Evolutionary conservation across 2,797 vertebrate species (phyloP), one percentile per base, ranked within the genome.

Genomic region (Limosa lapponica): DNA sequence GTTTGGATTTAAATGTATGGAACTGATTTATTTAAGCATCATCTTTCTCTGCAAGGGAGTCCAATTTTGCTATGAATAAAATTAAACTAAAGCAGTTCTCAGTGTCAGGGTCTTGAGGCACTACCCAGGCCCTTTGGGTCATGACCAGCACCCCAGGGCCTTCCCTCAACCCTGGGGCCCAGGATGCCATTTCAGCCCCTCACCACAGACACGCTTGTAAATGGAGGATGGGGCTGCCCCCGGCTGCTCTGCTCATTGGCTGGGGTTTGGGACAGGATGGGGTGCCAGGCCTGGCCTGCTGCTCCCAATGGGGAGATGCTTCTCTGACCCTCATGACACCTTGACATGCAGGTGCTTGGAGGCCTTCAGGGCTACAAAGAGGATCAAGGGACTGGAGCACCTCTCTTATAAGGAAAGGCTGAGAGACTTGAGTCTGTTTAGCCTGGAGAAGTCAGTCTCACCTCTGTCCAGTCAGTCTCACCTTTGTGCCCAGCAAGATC

Each of bases 291-390:
- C 14, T 57, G 48, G 13, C 25, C n/a, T 64, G 7, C 16, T 75
- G 20, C 5, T 8, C 4, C 8, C 22, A 19, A 8, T 24, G 20
- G 13, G 14, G 12, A 37, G 3, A 30, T 4, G 11, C 15, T 5
- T 3, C 0, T 34, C 37, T 3, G 1, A 7, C 9, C 27, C 23
- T 43, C 1, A 1, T 19, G 14, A 37, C 20, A 43, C 12, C 4
- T 7, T 69, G 41, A 61, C 12, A 6, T 24, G 16, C 10, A 41
- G 18, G 10, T 66, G 13, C 22, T 59, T 71, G 46, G 52, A 39
- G 18, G 55, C 27, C 27, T 72, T 59, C 34, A 59, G 24, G 34
- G 57, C 16, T 36, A 59, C 34, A 37, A 59, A 27, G 57, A 27
- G 37, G 24, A 37, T 58, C 34, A 16, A 37, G 24, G 34, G 57